phyloP scores from a whole-genome alignment of 2,113 vertebrate genomes.

The Neodon shergylaensis region DNA sequence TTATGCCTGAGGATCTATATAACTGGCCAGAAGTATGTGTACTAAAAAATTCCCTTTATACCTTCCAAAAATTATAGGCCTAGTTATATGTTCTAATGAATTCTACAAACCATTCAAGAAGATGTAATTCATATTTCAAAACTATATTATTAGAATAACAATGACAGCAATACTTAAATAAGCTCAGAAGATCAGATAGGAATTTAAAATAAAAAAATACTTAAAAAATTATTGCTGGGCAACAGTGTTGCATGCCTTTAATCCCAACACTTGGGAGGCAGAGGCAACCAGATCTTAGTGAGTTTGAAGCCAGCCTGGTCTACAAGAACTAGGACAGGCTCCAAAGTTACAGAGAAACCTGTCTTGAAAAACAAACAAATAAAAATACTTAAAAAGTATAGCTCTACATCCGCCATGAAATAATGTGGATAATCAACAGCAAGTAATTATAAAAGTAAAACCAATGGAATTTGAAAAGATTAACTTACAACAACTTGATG shows the following conservation, averaged over 20 bases:
- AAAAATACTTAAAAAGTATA: background rate
- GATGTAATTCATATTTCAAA: background rate
- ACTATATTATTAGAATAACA: background rate
- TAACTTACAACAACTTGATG: background rate
- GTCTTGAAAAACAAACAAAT: too few relatives aligned
- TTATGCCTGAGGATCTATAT: background rate
- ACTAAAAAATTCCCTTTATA: background rate
- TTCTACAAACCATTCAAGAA: background rate
- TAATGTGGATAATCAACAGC: background rate
- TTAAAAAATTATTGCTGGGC: too few relatives aligned
- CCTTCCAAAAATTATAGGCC: background rate
- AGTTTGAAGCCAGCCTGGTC: too few relatives aligned
- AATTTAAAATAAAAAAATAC: background rate
- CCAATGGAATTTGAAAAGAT: background rate
- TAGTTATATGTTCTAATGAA: background rate
- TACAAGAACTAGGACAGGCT: too few relatives aligned
- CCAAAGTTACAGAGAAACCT: too few relatives aligned
- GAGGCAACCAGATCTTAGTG: too few relatives aligned
- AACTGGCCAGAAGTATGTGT: background rate
- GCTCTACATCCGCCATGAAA: background rate
- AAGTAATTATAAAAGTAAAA: background rate
- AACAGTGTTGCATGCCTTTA: too few relatives aligned
- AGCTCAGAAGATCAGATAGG: background rate
- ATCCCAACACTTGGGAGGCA: too few relatives aligned
- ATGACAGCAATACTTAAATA: background rate